A percentile compares a stretch with the other conserved stretches of the same genome.
These are phyloP conservation scores for Lordiphosa stackelbergi DNA, from an alignment of 1,140 invertebrate genomes.

Conservation along the genomic window DNA sequence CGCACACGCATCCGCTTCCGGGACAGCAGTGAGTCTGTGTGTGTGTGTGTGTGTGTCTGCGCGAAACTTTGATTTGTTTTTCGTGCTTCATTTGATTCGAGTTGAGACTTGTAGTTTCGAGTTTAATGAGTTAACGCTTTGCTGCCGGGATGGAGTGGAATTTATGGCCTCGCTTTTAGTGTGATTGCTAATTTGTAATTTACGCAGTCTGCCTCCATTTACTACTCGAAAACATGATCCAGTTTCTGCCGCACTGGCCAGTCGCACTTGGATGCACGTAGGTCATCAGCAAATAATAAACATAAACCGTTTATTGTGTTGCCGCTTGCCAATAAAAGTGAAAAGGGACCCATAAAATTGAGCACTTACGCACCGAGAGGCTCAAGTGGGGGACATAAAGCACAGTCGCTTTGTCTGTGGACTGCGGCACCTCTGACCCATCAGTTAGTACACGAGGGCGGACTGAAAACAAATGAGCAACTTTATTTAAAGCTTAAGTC, in stretches of 20 bases:
- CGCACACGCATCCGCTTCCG: constrained; percentile 66
- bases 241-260: background rate
- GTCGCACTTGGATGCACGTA: constrained; percentile 48
- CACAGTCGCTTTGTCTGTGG: constrained; percentile 11
- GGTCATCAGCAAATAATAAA: constrained; percentile 76
- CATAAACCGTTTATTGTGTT: constrained; percentile 73
- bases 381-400: constrained; percentile 69
- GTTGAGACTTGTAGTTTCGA: constrained; percentile 57
- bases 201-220: constrained; percentile 67
- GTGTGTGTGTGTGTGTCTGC: constrained; percentile 22
- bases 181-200: constrained; percentile 76
- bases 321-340: constrained; percentile 68
- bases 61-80: constrained; percentile 70
- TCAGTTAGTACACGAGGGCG: background rate
- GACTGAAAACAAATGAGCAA: no score
- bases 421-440: background rate
- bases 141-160: constrained; percentile 59
- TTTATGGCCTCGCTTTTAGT: constrained; percentile 67
- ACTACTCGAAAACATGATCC: constrained; percentile 43
- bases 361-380: constrained; percentile 40
- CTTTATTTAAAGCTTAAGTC: no score
- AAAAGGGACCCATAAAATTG: constrained; percentile 71
- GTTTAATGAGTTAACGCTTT: constrained; percentile 75
- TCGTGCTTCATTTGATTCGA: constrained; percentile 71
- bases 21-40: constrained; percentile 37